Evolutionary conservation across 2,888 invertebrate genomes (phyloP).

Genomic region (Ichneumoninae sp.): DNA sequence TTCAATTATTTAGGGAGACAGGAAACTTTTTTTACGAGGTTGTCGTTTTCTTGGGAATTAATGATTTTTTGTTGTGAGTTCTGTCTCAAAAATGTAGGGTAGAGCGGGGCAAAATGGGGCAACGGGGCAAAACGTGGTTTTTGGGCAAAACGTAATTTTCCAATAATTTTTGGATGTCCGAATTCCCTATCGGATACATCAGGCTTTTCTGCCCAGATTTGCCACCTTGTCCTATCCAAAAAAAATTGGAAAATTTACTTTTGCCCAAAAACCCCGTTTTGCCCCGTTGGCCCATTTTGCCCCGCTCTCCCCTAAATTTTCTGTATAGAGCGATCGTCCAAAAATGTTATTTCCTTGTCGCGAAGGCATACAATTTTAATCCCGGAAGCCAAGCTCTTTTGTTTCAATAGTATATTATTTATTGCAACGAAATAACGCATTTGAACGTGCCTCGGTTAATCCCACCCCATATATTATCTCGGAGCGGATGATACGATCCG

Average conservation of each 20-base stretch:
- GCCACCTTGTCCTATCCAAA: too few relatives aligned
- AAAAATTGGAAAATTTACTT: too few relatives aligned
- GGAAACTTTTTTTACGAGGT: conserved; percentile 64
- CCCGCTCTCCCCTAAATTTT: not conserved
- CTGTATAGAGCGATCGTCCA: not conserved
- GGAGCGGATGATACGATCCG: not conserved
- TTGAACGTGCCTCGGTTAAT: not conserved
- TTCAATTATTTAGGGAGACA: conserved; percentile 70
- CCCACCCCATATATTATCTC: not conserved
- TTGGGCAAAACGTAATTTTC: too few relatives aligned
- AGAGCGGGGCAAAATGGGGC: too few relatives aligned
- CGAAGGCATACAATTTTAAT: not conserved
- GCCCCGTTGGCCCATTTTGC: too few relatives aligned
- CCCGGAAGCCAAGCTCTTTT: not conserved
- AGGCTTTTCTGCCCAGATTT: too few relatives aligned
- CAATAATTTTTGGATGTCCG: too few relatives aligned
- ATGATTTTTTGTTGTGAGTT: not conserved
- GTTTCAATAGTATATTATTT: not conserved
- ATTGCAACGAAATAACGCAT: too few relatives aligned
- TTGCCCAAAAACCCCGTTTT: too few relatives aligned
- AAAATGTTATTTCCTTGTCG: not conserved
- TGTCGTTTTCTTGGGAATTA: conserved; percentile 15
- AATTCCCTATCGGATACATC: too few relatives aligned
- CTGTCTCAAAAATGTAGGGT: not conserved
- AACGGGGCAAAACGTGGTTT: too few relatives aligned